A percentile compares a stretch with the other conserved stretches of the same genome.
Conservation (phyloP, 2,113 vertebrate species). For the Tyrannus savana region DNA sequence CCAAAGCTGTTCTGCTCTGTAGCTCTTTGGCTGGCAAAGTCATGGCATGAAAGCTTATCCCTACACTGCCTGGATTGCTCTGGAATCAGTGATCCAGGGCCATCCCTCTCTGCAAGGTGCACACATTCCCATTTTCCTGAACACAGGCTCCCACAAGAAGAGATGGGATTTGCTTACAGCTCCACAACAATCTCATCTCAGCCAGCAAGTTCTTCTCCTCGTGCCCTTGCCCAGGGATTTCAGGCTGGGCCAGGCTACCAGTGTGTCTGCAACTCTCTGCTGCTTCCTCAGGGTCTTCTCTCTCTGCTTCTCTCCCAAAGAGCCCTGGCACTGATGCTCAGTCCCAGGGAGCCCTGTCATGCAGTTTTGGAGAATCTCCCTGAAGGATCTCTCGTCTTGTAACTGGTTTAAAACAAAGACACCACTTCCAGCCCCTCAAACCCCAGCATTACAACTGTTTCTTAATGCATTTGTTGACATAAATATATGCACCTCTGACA, state of each 20-base stretch:
- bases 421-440: neutral
- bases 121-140: neutral
- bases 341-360: neutral
- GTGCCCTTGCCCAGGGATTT: neutral
- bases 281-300: neutral
- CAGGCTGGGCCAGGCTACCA: neutral
- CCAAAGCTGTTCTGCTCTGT: neutral
- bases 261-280: neutral
- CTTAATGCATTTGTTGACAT: neutral
- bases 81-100: neutral
- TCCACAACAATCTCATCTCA: neutral
- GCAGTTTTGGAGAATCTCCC: neutral
- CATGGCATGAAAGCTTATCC: neutral
- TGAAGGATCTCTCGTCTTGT: neutral
- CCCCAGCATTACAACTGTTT: neutral
- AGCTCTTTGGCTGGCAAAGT: neutral
- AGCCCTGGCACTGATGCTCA: neutral
- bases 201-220: neutral
- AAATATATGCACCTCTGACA: neutral
- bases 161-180: neutral
- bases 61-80: neutral
- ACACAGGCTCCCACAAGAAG: neutral
- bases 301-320: neutral
- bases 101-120: neutral
- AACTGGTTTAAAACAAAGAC: neutral